Evolutionary conservation across 2,888 invertebrate genomes (phyloP).

Genomic region (Zootermopsis nevadensis): DNA sequence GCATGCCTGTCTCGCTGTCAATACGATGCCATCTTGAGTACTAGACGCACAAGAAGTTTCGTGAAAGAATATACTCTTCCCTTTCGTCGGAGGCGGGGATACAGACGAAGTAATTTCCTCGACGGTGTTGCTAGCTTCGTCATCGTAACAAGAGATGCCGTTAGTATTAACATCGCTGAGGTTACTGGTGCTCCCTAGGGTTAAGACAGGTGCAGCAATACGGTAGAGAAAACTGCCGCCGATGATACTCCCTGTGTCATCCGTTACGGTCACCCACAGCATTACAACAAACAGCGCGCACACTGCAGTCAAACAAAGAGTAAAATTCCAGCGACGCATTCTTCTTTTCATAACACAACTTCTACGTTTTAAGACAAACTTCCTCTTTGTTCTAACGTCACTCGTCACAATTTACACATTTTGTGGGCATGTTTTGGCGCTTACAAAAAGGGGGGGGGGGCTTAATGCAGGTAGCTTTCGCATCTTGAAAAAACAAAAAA

Average conservation of each 20-base stretch:
- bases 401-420: too few species aligned
- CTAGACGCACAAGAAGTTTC: constrained; percentile 71
- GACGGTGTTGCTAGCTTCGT: constrained; percentile 9
- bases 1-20: constrained; percentile 73
- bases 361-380: not conserved
- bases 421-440: too few species aligned
- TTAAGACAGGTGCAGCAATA: constrained; percentile 34
- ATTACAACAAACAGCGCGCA: constrained; percentile 37
- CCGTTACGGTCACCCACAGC: constrained; percentile 30
- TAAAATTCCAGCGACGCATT: constrained; percentile 20
- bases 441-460: too few species aligned
- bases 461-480: too few species aligned
- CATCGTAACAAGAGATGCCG: constrained; percentile 48
- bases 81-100: constrained; percentile 10
- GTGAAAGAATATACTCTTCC: constrained; percentile 70
- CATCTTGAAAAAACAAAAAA: too few species aligned
- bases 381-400: too few species aligned
- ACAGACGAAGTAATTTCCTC: constrained; percentile 33
- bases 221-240: constrained; percentile 24
- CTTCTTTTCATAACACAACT: not conserved
- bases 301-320: not conserved
- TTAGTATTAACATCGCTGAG: not conserved
- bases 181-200: constrained; percentile 33
- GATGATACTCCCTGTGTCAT: constrained; percentile 30
- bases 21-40: constrained; percentile 58